Base-by-base conservation (phyloP, 2,888 invertebrate species). In the Drosophila aldrichi region DNA sequence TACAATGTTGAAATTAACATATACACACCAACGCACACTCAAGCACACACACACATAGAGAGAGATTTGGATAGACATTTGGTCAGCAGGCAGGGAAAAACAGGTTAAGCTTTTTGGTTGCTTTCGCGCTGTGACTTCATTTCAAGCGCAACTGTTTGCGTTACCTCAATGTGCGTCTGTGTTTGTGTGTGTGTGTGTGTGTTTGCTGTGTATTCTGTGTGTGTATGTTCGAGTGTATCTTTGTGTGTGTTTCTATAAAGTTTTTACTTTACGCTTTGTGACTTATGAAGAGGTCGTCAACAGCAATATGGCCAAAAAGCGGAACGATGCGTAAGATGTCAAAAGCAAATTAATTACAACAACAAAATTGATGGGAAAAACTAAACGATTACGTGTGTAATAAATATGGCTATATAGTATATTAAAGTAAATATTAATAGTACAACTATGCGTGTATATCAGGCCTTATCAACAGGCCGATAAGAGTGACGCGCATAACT, bases 1-100 rank as follows among this genome's bases (percentile, higher is more conserved):
- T 83, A 67, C 84, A 71, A 71, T 88, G 70, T 79, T 71, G 81
- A 86, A 86, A 88, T 84, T 86, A 81, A 75, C 83, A 84, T 86
- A 74, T 20, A 77, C 36, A 70, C 25, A 73, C 48, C 48, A 48
- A 62, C 48, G 29, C 51, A 36, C 5, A 51, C 12, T 14, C 29
- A 51, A 9, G 1, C 32, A 64, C 36, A 46, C 43, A 22, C 14
- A 10, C 16, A 43, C 40, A 63, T 52, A 63, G 16, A 57, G 20
- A 68, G 4, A 22, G 32, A 56, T 52, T 51, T 72, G 40, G 64
- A 74, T 59, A 74, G 69, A 48, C 57, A 54, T 29, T 51, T 67
- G 66, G 58, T 41, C 59, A 59, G 43, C 51, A 68, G 61, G 44
- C 64, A 65, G 51, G 62, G 65, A 58, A 83, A 81, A 84, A 84